A percentile compares a stretch with the other conserved stretches of the same genome.
These are phyloP conservation scores for Sinocyclocheilus maitianheensis DNA, from an alignment of 2,113 vertebrate genomes.

Conservation along the genomic window DNA sequence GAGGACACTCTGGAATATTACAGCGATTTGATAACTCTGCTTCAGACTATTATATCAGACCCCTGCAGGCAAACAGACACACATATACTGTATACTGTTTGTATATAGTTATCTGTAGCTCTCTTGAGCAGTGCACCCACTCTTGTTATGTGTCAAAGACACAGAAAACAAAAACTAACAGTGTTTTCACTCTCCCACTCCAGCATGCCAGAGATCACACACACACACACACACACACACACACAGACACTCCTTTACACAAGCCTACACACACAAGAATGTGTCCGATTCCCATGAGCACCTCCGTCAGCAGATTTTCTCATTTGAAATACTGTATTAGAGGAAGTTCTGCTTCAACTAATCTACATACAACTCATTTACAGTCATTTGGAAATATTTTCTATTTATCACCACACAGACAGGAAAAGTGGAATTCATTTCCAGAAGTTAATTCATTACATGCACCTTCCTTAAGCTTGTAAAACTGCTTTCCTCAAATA, in stretches of 20 bases:
- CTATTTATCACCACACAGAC: neutral
- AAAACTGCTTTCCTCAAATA: neutral
- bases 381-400: neutral
- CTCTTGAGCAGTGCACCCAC: neutral
- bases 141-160: constrained; percentile 25
- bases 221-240: constrained; percentile 4
- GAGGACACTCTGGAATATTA: neutral
- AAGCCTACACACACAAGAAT: constrained; percentile 22
- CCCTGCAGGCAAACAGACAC: neutral
- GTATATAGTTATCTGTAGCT: constrained; percentile 1
- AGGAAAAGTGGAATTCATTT: neutral
- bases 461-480: neutral
- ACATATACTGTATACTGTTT: constrained; percentile 19
- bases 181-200: constrained; percentile 15
- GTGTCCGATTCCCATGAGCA: constrained; percentile 3
- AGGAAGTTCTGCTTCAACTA: neutral
- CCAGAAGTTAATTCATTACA: neutral
- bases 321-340: neutral
- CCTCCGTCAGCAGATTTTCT: neutral
- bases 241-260: neutral
- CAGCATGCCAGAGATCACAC: constrained; percentile 8
- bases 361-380: neutral
- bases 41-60: constrained; percentile 7
- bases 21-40: neutral
- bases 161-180: constrained; percentile 21